Percentiles rank a stretch among this genome's conserved stretches.
Conservation (phyloP, 2,888 invertebrate species). For the Nebria brevicollis region DNA sequence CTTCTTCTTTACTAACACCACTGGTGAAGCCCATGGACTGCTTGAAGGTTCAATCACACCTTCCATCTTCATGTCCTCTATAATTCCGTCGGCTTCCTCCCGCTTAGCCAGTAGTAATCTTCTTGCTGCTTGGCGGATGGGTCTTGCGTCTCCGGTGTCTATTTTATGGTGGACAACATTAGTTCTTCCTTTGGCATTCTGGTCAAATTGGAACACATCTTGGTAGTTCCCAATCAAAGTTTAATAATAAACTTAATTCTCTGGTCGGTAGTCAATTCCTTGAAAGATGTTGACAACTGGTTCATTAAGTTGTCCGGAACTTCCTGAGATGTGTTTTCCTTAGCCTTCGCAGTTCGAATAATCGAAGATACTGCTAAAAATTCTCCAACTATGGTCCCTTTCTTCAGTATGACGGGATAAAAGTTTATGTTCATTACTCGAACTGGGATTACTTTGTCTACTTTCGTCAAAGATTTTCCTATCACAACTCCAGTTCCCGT, state of each 20-base stretch:
- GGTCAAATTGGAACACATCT: slow-evolving; percentile 1
- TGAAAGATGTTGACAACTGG: no score
- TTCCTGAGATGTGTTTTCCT: background rate
- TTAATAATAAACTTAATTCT: background rate
- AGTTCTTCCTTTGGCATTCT: background rate
- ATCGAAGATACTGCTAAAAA: background rate
- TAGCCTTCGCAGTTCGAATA: background rate
- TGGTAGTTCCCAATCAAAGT: slow-evolving; percentile 2
- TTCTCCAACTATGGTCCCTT: slow-evolving; percentile 3
- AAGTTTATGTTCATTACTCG: slow-evolving; percentile 18
- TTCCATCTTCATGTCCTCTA: background rate
- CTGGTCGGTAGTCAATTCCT: background rate
- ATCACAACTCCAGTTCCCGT: background rate
- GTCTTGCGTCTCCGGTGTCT: slow-evolving; percentile 12
- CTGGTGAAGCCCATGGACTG: slow-evolving; percentile 33
- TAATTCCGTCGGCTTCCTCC: slow-evolving; percentile 6
- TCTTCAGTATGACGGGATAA: slow-evolving; percentile 11
- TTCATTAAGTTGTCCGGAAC: no score
- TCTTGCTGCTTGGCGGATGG: slow-evolving; percentile 6
- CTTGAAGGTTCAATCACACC: slow-evolving; percentile 14
- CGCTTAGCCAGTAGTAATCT: slow-evolving; percentile 8
- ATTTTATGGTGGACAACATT: slow-evolving; percentile 10
- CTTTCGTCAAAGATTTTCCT: background rate
- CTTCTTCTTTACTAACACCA: slow-evolving; percentile 36
- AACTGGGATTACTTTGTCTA: slow-evolving; percentile 4